Conservation (phyloP, 2,113 vertebrate species). For the Ceuthmochares aereus region DNA sequence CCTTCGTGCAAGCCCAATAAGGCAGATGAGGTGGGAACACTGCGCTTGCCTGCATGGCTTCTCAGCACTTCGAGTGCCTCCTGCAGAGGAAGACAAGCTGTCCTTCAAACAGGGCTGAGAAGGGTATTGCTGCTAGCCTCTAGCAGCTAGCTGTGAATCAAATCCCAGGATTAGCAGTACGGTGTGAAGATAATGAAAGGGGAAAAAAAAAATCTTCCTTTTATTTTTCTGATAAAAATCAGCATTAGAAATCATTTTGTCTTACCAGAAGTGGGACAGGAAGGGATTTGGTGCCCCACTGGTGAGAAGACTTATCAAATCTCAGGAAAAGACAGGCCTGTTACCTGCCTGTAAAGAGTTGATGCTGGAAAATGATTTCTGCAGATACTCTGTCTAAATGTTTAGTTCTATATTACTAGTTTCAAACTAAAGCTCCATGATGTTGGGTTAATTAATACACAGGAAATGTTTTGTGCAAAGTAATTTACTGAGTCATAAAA, state of each 20-base stretch:
- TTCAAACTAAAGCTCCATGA: background rate
- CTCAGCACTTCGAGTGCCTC: background rate
- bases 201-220: background rate
- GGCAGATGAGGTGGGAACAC: background rate
- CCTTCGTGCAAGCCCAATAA: accelerated
- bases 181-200: background rate
- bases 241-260: background rate
- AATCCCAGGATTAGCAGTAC: background rate
- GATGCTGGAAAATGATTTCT: background rate
- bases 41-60: background rate
- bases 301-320: background rate
- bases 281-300: background rate
- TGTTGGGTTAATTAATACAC: background rate
- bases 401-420: background rate
- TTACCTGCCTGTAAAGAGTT: background rate
- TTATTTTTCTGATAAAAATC: background rate
- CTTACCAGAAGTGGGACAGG: background rate
- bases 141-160: background rate
- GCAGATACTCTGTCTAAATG: background rate
- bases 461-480: background rate
- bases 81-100: accelerated
- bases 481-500: background rate
- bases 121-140: background rate
- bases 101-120: background rate
- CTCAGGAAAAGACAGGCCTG: background rate